These are phyloP conservation scores for Eupeodes corollae DNA, from an alignment of 1,140 invertebrate genomes.

Conservation along the genomic window DNA sequence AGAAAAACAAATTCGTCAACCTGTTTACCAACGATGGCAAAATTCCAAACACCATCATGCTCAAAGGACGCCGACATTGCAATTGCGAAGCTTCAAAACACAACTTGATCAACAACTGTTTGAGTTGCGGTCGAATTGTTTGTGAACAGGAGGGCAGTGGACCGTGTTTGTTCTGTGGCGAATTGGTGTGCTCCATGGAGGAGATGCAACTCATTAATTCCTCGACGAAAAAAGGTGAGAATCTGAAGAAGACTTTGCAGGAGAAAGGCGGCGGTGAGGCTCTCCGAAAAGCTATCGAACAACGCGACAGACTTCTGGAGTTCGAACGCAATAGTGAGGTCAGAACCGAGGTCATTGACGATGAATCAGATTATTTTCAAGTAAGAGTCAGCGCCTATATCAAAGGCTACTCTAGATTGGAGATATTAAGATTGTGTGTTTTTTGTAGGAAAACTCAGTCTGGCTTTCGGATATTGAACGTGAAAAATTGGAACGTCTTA, in stretches of 20 bases:
- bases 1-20: constrained; percentile 65
- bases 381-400: no score
- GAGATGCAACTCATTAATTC: constrained; percentile 55
- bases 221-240: constrained; percentile 56
- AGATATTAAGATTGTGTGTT: no score
- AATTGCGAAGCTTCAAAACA: constrained; percentile 89
- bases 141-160: constrained; percentile 95
- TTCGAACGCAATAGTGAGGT: constrained; percentile 76
- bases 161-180: constrained; percentile 85
- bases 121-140: constrained; percentile 86
- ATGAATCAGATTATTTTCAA: constrained; percentile 88
- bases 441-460: constrained; percentile 48
- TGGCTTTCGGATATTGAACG: constrained; percentile 68
- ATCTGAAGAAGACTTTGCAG: constrained; percentile 57
- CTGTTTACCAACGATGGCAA: constrained; percentile 62
- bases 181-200: constrained; percentile 64
- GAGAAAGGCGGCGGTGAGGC: constrained; percentile 39
- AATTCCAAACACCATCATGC: constrained; percentile 46
- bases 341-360: constrained; percentile 85
- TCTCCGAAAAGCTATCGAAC: constrained; percentile 59
- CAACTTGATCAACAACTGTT: constrained; percentile 84
- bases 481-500: constrained; percentile 54
- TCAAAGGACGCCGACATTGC: constrained; percentile 73
- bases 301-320: constrained; percentile 73
- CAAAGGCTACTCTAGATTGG: no score